Evolutionary conservation across 2,797 vertebrate genomes (phyloP), one percentile per base, ranked within the genome.

Genomic region (Rhincodon typus): DNA sequence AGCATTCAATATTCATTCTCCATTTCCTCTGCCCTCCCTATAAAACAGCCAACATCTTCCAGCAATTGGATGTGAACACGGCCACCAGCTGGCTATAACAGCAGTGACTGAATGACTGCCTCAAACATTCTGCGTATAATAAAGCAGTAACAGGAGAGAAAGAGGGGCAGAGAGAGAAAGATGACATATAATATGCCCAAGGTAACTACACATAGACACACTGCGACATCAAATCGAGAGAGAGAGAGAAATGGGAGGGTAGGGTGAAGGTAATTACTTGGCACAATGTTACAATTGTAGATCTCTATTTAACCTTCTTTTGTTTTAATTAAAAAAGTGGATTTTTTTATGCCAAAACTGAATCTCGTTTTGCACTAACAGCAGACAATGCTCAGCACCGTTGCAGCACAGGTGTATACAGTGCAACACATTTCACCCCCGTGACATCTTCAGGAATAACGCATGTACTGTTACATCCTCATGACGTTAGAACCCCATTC

Each of bases 171-270:
- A 57, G 53, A 57, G 53, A 57, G 53, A 57, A 57, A 25, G 46
- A 34, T 15, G 74, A 38, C 34, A 38, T 34, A 79, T 34, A 2
- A 30, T 34, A 8, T 4, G 23, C 0, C 21, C 69, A 70, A 70
- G 3, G 4, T 7, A 25, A 25, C 23, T 0, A 67, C 25, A 72
- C 23, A 82, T 88, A 25, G 66, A 67, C 66, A 67, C 13, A 7
- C 70, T 2, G 34, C 34, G 53, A 79, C 34, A n/a, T 79, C n/a
- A 17, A 79, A 79, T 79, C 30, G 53, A 96, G 96, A 4, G 96
- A 95, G 95, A 96, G 67, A 95, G 96, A 96, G 90, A 25, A 25
- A 13, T 23, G 69, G 17, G 21, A 25, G 19, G 4, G 67, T 19
- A 23, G 69, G 74, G 50, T 2, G 10, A 8, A 30, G 74, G 30